Evolutionary conservation across 2,113 vertebrate species (phyloP).

Genomic region (Dolichallabes microphthalmus): DNA sequence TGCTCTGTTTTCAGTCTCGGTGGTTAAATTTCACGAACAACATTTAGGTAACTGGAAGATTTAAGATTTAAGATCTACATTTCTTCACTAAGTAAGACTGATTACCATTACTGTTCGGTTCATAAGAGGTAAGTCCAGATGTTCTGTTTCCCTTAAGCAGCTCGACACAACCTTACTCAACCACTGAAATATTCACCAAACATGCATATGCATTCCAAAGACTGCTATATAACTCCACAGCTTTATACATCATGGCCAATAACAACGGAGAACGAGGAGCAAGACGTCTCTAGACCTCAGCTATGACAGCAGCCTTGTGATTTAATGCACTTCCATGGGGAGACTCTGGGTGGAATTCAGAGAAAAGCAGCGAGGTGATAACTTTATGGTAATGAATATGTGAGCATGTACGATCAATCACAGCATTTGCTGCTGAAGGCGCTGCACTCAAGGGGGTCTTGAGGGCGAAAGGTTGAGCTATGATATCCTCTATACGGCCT

Average conservation of each 20-base stretch:
- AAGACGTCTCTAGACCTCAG: conserved; percentile 24
- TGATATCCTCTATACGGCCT: conserved; percentile 32
- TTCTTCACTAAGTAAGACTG: conserved; percentile 3
- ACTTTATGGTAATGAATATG: conserved; percentile 49
- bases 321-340: conserved; percentile 24
- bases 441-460: background rate
- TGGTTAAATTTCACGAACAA: background rate
- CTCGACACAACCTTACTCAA: background rate
- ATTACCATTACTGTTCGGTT: background rate
- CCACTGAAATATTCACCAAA: background rate
- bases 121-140: background rate
- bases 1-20: background rate
- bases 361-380: conserved; percentile 33
- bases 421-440: background rate
- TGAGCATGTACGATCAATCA: conserved; percentile 41
- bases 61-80: background rate
- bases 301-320: background rate
- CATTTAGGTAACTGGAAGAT: conserved; percentile 1
- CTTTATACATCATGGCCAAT: conserved; percentile 24
- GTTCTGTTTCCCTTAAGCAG: background rate
- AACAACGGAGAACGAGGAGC: conserved; percentile 11
- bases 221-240: conserved; percentile 26
- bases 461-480: conserved; percentile 39
- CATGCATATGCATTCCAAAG: conserved; percentile 23
- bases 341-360: background rate